Base-by-base conservation (phyloP, 2,113 vertebrate species). In the Brachionichthys hirsutus region DNA sequence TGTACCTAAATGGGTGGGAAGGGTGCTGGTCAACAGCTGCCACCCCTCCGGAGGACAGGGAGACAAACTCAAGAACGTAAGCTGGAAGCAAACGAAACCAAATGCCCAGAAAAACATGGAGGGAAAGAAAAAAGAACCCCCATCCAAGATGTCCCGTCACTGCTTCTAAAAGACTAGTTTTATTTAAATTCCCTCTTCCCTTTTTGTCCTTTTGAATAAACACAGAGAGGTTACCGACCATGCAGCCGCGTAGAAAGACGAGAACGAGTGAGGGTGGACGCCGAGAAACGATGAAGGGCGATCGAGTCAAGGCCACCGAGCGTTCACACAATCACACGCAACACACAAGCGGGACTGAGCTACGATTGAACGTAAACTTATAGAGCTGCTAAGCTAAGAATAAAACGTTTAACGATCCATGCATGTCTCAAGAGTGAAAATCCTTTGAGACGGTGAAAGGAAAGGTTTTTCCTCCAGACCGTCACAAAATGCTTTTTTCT, bases 21-120 rank as follows among this genome's bases (percentile, higher is more conserved):
- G 73, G 55, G 48, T 47, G 63, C 85, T 86, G 88, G 62, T 89
- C 85, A 83, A 88, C 88, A 88, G 87, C 81, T 92, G 89, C 87
- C 86, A 67, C 83, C 91, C 85, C 88, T 88, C 90, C 75, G 87
- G 44, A 57, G 70, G 47, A 77, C 75, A 83, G 73, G 78, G 75
- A 69, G 89, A 85, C 86, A 65, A 85, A 78, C 77, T 85, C 65
- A 70, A 76, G 66, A 58, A 70, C 63, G 81, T 72, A 85, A 87
- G 80, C 80, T 42, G 83, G 87, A 83, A 64, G 78, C 82, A 91
- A 88, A 83, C 61, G 46, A 70, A 79, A 89, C 87, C 82, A 94
- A 30, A 95, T 94, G 94, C 93, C 94, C 92, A 91, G 87, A 87
- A 91, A 87, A 88, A 91, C 86, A 75, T 56, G 53, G 11, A 38